A percentile compares a stretch with the other conserved stretches of the same genome.
Conservation (phyloP, 1,140 invertebrate genomes). For the Drosophila rhopaloa region DNA sequence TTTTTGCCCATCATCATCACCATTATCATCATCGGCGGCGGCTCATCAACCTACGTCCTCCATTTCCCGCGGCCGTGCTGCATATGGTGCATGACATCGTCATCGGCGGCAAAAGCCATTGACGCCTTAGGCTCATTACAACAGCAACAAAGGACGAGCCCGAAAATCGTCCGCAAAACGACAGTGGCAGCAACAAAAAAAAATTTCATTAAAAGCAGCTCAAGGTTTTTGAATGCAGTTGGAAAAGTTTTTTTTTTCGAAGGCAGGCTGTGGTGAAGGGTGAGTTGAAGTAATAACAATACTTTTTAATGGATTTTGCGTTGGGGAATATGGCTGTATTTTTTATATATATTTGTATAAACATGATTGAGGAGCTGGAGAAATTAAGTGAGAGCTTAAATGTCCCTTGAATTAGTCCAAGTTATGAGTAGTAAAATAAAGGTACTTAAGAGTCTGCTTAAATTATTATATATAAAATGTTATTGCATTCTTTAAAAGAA, state of each 20-base stretch:
- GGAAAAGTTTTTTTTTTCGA: slow-evolving; percentile 46
- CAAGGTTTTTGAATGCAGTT: slow-evolving; percentile 70
- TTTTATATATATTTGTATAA: slow-evolving; percentile 21
- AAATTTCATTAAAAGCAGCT: slow-evolving; percentile 78
- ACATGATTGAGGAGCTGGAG: neutral
- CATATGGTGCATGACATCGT: slow-evolving; percentile 70
- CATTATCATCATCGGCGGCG: slow-evolving; percentile 17
- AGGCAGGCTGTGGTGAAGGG: slow-evolving; percentile 17
- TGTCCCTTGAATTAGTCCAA: slow-evolving; percentile 1
- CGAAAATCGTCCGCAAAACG: slow-evolving; percentile 11
- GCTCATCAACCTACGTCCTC: slow-evolving; percentile 22
- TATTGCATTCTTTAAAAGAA: no score
- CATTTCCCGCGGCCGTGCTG: slow-evolving; percentile 17
- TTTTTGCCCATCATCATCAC: slow-evolving; percentile 22
- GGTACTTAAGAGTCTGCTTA: no score
- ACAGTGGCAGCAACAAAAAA: slow-evolving; percentile 28
- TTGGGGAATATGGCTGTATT: slow-evolving; percentile 30
- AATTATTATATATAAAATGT: no score
- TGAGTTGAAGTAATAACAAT: slow-evolving; percentile 46
- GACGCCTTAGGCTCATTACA: slow-evolving; percentile 71
- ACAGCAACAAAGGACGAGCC: slow-evolving; percentile 33
- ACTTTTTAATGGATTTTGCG: slow-evolving; percentile 72
- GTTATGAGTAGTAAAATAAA: neutral
- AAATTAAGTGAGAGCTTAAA: slow-evolving; percentile 21
- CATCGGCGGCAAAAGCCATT: slow-evolving; percentile 35